Evolutionary conservation across 1,140 invertebrate species (phyloP), one percentile per base, ranked within the genome.

Genomic region (Euura saliciscinereae): DNA sequence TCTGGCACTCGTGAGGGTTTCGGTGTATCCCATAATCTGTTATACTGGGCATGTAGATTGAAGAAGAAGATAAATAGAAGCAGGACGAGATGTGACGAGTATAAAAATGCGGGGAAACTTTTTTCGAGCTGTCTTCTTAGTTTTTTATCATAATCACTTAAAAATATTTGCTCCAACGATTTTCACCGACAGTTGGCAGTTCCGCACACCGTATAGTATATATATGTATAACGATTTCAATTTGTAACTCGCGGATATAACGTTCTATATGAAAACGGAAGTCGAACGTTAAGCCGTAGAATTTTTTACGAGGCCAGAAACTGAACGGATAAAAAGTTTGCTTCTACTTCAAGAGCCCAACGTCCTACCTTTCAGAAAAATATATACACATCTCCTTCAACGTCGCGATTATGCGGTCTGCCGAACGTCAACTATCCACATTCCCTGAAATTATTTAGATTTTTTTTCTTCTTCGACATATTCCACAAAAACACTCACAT

Each of bases 91-190:
- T 59, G 3, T 6, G 51, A 59, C 8, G 51, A 59, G 51, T 59
- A 59, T 59, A 59, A n/a, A 51, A 51, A 8, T 59, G 13, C 51
- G 51, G 2, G 3, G 51, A 59, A 28, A n/a, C 51, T 59, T 59
- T 59, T n/a, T 59, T 59, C 51, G 8, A 59, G 51, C 51, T 59
- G 51, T 59, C 51, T 59, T 8, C 51, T n/a, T n/a, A n/a, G 4
- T n/a, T n/a, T 59, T 59, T 59, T 28, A 28, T 59, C 5, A 59
- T n/a, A 8, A 59, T 59, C 51, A 6, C 51, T 59, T 59, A 59
- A 59, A 59, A 59, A 59, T 59, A 59, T 59, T 59, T 59, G 51
- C 51, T 59, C 51, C 51, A 59, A 59, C 51, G 51, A n/a, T 59
- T 59, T 59, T 59, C 28, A 28, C 28, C 28, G 28, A 28, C 28